Evolutionary conservation across 2,888 invertebrate species (phyloP).

Genomic region (Clivina fossor): DNA sequence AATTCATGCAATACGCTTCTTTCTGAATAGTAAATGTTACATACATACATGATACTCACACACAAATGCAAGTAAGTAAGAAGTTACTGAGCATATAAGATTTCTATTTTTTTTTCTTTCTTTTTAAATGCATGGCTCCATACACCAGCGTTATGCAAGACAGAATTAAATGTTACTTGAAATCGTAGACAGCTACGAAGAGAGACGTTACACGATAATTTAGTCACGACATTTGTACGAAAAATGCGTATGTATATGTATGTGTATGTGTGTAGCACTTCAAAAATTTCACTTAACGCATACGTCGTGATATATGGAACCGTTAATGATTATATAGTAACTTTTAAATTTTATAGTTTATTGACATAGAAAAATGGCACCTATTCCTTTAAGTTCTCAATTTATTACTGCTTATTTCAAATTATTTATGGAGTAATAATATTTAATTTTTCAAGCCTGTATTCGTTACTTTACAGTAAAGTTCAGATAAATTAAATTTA

Average conservation of each 20-base stretch:
- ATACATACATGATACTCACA: no score
- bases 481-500: no score
- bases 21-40: no score
- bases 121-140: slow-evolving; percentile 28
- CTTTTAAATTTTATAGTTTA: not conserved
- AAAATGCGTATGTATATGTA: not conserved
- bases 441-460: no score
- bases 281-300: not conserved
- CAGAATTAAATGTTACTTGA: slow-evolving; percentile 26
- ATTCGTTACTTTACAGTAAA: no score
- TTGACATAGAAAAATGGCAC: not conserved
- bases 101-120: no score
- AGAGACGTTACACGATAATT: slow-evolving; percentile 15
- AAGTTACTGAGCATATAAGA: no score
- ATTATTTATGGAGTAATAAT: no score
- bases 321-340: not conserved
- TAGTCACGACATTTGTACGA: slow-evolving; percentile 11
- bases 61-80: no score
- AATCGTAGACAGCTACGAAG: slow-evolving; percentile 6
- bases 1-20: no score
- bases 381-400: not conserved
- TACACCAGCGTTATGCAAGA: slow-evolving; percentile 24
- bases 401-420: no score
- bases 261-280: not conserved
- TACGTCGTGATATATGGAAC: not conserved